These are phyloP conservation scores for Polyergus mexicanus DNA, from an alignment of 1,140 invertebrate species.

Conservation along the genomic window DNA sequence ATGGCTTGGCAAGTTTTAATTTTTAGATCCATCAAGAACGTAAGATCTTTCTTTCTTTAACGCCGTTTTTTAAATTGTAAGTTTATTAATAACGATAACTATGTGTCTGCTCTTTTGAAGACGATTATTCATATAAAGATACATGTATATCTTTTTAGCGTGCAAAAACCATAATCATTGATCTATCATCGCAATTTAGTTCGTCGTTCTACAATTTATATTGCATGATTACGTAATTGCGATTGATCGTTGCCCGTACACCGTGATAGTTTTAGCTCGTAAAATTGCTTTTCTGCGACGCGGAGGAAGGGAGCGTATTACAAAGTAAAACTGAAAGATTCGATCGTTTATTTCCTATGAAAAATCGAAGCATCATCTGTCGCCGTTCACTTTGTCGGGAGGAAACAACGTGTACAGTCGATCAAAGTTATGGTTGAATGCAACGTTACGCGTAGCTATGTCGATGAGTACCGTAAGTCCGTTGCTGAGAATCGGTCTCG, in stretches of 20 bases:
- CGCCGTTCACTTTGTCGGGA: not conserved
- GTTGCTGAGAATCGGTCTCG: conserved; percentile 29
- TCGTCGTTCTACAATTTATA: not conserved
- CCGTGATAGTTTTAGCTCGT: not conserved
- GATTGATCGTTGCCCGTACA: conserved; percentile 11
- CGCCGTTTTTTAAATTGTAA: not conserved
- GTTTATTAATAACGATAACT: not conserved
- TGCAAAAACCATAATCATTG: not conserved
- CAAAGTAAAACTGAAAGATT: not conserved
- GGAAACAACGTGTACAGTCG: not conserved
- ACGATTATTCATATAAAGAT: not conserved
- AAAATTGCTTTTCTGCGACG: not conserved
- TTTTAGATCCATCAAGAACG: conserved; percentile 10
- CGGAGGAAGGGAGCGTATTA: not conserved
- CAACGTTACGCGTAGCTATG: conserved; percentile 8
- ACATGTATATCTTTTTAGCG: conserved; percentile 1
- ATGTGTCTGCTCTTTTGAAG: conserved; percentile 20
- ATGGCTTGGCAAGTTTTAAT: not conserved
- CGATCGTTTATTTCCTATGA: not conserved
- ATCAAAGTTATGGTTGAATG: conserved; percentile 30
- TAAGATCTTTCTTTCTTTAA: not conserved
- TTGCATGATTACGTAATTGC: conserved; percentile 24
- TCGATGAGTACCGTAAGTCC: conserved; percentile 22
- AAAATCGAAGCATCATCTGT: not conserved
- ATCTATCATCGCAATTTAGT: conserved; percentile 17